Conservation (phyloP, 2,888 invertebrate species). For the Ophion costatus region DNA sequence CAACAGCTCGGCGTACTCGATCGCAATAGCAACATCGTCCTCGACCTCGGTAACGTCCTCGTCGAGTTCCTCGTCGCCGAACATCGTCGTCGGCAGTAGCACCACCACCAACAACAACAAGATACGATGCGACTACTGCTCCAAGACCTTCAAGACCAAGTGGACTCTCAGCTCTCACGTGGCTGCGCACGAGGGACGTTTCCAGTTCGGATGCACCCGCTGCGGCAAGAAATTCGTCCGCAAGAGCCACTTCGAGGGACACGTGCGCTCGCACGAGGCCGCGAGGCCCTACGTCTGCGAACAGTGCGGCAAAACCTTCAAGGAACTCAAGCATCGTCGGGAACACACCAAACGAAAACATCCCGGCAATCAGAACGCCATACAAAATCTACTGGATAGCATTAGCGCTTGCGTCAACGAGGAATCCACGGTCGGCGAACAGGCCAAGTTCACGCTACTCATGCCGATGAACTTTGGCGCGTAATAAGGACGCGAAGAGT, state of each 20-base stretch:
- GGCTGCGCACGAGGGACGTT: slow-evolving; percentile 82
- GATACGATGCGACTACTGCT: slow-evolving; percentile 81
- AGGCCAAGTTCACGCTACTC: slow-evolving; percentile 79
- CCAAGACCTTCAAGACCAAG: slow-evolving; percentile 81
- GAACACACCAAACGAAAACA: slow-evolving; percentile 82
- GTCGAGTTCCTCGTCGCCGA: slow-evolving; percentile 40
- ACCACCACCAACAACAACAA: slow-evolving; percentile 64
- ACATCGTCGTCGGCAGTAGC: slow-evolving; percentile 15
- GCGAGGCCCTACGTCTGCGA: slow-evolving; percentile 81
- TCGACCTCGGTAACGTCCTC: slow-evolving; percentile 55
- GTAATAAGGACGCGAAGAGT: slow-evolving; percentile 56
- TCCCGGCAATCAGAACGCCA: slow-evolving; percentile 77
- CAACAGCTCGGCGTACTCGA: neutral
- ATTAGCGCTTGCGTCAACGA: slow-evolving; percentile 79
- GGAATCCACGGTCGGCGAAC: slow-evolving; percentile 75
- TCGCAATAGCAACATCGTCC: slow-evolving; percentile 11
- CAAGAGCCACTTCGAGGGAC: slow-evolving; percentile 82
- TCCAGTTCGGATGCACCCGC: slow-evolving; percentile 81
- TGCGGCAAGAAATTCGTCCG: slow-evolving; percentile 83
- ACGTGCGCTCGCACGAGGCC: slow-evolving; percentile 81
- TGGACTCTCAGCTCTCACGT: slow-evolving; percentile 82
- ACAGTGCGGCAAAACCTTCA: slow-evolving; percentile 81
- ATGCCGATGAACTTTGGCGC: slow-evolving; percentile 81
- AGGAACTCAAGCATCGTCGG: slow-evolving; percentile 81
- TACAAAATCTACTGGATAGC: slow-evolving; percentile 79